phyloP scores from a whole-genome alignment of 2,888 invertebrate genomes.

The Aplocera efformata region DNA sequence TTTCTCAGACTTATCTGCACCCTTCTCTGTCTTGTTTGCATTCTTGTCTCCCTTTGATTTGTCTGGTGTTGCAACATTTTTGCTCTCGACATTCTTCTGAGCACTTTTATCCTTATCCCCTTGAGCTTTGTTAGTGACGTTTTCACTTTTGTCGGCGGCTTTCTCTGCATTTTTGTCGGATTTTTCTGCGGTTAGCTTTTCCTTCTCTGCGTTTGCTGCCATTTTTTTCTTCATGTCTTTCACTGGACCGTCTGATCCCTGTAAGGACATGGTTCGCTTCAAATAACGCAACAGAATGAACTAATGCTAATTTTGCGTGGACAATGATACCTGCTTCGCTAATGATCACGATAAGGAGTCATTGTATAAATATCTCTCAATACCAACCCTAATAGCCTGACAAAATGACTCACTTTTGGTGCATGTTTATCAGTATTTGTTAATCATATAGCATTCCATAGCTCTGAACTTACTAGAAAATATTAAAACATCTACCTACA shows the following conservation, averaged over 20 bases:
- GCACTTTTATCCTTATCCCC: slow-evolving; percentile 36
- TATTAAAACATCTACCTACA: too few relatives aligned
- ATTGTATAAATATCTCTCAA: too few relatives aligned
- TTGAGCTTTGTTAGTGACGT: slow-evolving; percentile 32
- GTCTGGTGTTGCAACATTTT: slow-evolving; percentile 30
- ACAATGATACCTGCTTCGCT: too few relatives aligned
- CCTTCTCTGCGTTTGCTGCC: slow-evolving; percentile 67
- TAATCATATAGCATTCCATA: too few relatives aligned
- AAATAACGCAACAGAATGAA: background rate
- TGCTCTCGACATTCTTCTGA: slow-evolving; percentile 26
- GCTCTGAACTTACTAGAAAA: too few relatives aligned
- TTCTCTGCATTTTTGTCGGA: slow-evolving; percentile 36
- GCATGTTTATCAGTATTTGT: too few relatives aligned
- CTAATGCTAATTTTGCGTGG: too few relatives aligned
- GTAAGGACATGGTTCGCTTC: slow-evolving; percentile 5
- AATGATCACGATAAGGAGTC: too few relatives aligned
- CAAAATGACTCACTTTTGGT: too few relatives aligned
- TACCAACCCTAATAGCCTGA: too few relatives aligned
- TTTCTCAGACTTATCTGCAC: slow-evolving; percentile 23
- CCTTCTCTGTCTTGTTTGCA: slow-evolving; percentile 27
- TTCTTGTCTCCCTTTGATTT: slow-evolving; percentile 29
- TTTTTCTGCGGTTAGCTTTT: slow-evolving; percentile 52
- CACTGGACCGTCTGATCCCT: slow-evolving; percentile 53
- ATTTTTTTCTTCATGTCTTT: slow-evolving; percentile 75
- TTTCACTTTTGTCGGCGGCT: slow-evolving; percentile 32